phyloP scores from a whole-genome alignment of 2,888 invertebrate species.

The Hesperia comma region DNA sequence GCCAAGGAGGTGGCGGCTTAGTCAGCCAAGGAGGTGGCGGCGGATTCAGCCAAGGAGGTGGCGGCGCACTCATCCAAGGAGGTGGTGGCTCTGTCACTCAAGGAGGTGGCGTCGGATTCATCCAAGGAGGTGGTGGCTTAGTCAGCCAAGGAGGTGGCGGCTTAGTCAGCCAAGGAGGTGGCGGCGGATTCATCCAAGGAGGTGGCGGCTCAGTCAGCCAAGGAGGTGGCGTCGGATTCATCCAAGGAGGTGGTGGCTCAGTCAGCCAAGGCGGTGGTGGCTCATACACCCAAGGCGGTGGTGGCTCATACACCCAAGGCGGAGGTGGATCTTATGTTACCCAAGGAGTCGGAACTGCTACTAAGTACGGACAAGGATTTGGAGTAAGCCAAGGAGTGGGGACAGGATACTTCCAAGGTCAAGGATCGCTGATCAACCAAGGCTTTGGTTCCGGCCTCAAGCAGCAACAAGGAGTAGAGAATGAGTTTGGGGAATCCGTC shows the following conservation, averaged over 20 bases:
- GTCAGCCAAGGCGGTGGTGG: no score
- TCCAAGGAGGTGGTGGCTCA: slow-evolving; percentile 48
- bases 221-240: background rate
- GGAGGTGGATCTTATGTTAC: slow-evolving; percentile 30
- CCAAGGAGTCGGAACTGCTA: slow-evolving; percentile 38
- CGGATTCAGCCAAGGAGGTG: slow-evolving; percentile 42
- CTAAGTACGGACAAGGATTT: slow-evolving; percentile 29
- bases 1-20: slow-evolving; percentile 46
- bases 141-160: slow-evolving; percentile 2
- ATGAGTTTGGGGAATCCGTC: slow-evolving; percentile 60
- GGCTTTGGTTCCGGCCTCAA: slow-evolving; percentile 48
- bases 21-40: slow-evolving; percentile 38
- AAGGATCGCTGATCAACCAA: slow-evolving; percentile 45
- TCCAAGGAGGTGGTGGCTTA: slow-evolving; percentile 31
- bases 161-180: slow-evolving; percentile 39
- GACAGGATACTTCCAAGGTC: slow-evolving; percentile 40
- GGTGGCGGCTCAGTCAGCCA: background rate
- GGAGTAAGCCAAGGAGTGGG: slow-evolving; percentile 38
- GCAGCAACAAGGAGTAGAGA: slow-evolving; percentile 53
- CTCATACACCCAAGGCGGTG: background rate
- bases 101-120: slow-evolving; percentile 35
- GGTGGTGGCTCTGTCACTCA: slow-evolving; percentile 40
- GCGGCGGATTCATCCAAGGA: slow-evolving; percentile 30
- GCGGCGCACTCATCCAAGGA: slow-evolving; percentile 46
- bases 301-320: slow-evolving; percentile 34